Percentiles rank a stretch among this genome's conserved stretches.
phyloP scores from a whole-genome alignment of 2,888 invertebrate genomes.

The Alloscopus bannaensis region DNA sequence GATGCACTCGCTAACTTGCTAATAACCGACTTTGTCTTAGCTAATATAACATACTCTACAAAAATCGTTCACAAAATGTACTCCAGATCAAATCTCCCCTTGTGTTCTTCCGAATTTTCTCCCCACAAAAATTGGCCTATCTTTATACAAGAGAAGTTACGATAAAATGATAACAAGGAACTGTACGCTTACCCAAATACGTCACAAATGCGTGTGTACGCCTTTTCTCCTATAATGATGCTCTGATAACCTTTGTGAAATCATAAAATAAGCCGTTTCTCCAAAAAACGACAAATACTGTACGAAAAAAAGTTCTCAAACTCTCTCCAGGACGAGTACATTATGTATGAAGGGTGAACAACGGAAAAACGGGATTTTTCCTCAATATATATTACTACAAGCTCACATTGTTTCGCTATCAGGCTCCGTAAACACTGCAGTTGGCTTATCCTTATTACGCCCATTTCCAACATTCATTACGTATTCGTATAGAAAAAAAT shows the following conservation, averaged over 20 bases:
- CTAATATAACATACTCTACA: neutral
- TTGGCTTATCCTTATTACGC: slow-evolving; percentile 35
- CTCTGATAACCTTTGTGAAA: slow-evolving; percentile 51
- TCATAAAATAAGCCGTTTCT: slow-evolving; percentile 49
- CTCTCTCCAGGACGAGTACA: neutral
- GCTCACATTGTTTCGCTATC: slow-evolving; percentile 30
- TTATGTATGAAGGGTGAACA: slow-evolving; percentile 13
- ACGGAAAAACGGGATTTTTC: too few species aligned
- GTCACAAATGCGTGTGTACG: neutral
- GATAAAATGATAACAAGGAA: neutral
- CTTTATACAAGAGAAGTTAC: neutral
- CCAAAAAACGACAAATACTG: slow-evolving; percentile 36
- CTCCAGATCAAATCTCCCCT: neutral
- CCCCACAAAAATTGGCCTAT: neutral
- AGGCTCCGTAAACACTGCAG: slow-evolving; percentile 36
- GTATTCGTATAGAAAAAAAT: neutral
- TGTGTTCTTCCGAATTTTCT: neutral
- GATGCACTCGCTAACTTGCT: slow-evolving; percentile 29
- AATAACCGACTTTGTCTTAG: slow-evolving; percentile 7
- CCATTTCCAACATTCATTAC: neutral
- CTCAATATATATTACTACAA: neutral
- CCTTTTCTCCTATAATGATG: slow-evolving; percentile 39
- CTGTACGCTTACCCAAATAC: neutral
- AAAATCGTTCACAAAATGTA: neutral
- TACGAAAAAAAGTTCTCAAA: slow-evolving; percentile 37